Conservation (phyloP, 2,113 vertebrate species). For the Odocoileus virginianus region DNA sequence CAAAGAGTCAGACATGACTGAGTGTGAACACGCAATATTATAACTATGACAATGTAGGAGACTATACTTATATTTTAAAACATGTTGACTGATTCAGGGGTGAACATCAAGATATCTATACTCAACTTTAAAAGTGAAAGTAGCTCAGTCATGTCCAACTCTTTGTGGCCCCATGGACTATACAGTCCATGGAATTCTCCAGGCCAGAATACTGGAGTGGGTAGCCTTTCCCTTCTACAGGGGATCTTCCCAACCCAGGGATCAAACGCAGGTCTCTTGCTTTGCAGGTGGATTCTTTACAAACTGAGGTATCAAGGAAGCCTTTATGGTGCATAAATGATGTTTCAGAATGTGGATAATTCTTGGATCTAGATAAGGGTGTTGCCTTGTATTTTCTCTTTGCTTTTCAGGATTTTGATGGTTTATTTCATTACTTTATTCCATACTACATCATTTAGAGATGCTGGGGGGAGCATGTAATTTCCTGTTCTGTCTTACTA, state of each 20-base stretch:
- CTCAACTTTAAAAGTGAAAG: not conserved
- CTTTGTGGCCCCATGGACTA: too few species aligned
- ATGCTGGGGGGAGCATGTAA: not conserved
- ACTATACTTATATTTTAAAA: not conserved
- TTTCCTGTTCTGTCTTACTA: not conserved
- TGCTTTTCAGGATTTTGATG: not conserved
- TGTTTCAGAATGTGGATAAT: not conserved
- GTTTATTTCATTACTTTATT: not conserved
- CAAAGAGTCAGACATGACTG: too few species aligned
- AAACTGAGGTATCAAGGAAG: not conserved
- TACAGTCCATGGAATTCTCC: too few species aligned
- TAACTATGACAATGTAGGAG: not conserved
- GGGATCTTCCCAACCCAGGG: too few species aligned
- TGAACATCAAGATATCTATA: not conserved
- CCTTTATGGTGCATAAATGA: not conserved
- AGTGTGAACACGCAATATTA: not conserved
- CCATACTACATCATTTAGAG: not conserved
- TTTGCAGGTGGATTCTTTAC: too few species aligned
- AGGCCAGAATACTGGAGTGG: too few species aligned
- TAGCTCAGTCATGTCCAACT: accelerated
- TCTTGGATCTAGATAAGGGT: not conserved
- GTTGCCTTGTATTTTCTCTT: not conserved
- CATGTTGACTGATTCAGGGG: not conserved
- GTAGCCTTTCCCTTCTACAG: too few species aligned
- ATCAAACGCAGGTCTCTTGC: too few species aligned